Evolutionary conservation across 2,888 invertebrate genomes (phyloP).

Genomic region (Amphipyra berbera): DNA sequence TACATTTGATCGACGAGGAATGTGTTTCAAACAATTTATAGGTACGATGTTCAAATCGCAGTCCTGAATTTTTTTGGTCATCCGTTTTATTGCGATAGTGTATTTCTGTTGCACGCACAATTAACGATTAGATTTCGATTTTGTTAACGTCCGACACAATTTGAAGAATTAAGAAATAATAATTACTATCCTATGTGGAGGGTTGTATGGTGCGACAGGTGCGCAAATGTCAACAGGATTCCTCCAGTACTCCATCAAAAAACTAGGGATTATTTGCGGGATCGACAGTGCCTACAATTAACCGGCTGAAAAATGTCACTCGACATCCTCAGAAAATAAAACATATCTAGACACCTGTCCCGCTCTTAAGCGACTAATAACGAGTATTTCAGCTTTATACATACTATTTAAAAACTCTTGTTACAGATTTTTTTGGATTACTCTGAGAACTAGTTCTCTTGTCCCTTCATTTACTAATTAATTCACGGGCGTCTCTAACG

Average conservation of each 20-base stretch:
- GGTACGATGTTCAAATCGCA: conserved; percentile 57
- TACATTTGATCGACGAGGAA: conserved; percentile 65
- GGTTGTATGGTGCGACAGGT: conserved; percentile 71
- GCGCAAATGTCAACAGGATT: conserved; percentile 76
- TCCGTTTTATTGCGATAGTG: conserved; percentile 43
- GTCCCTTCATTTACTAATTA: conserved; percentile 33
- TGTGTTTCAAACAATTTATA: conserved; percentile 64
- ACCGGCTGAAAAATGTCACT: conserved; percentile 84
- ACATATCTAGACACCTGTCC: conserved; percentile 77
- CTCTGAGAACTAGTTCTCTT: conserved; percentile 50
- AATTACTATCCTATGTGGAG: conserved; percentile 61
- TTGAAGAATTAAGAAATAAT: conserved; percentile 42
- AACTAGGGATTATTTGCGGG: conserved; percentile 77
- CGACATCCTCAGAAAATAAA: conserved; percentile 80
- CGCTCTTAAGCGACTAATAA: conserved; percentile 65
- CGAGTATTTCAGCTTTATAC: conserved; percentile 59
- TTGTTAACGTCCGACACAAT: conserved; percentile 4
- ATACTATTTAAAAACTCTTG: conserved; percentile 57
- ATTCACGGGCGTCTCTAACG: conserved; percentile 30
- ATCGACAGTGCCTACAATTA: conserved; percentile 75
- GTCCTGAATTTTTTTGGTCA: conserved; percentile 48
- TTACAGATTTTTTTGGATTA: conserved; percentile 59
- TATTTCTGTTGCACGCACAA: conserved; percentile 31
- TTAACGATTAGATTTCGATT: conserved; percentile 26
- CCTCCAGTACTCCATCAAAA: conserved; percentile 75